Conservation (phyloP, 2,113 vertebrate species). For the Microtus montanus region DNA sequence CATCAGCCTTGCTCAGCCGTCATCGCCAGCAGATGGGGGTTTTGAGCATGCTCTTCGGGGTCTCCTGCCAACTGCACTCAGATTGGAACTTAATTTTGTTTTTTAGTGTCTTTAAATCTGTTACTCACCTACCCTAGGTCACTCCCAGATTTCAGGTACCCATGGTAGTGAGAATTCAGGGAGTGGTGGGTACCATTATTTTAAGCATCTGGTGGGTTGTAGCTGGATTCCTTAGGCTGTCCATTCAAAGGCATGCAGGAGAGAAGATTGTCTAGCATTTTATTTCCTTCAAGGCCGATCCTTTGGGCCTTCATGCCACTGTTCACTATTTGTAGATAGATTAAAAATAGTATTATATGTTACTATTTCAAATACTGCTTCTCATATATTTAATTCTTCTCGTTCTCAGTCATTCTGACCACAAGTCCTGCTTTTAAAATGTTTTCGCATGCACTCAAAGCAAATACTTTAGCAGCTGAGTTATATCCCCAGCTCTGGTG, state of each 20-base stretch:
- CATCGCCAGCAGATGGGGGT: not conserved
- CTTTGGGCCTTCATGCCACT: not conserved
- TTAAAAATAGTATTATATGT: constrained; percentile 1
- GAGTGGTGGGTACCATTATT: not conserved
- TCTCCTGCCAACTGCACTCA: constrained; percentile 28
- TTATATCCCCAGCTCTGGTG: not conserved
- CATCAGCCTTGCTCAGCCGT: not conserved
- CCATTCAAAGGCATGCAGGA: not conserved
- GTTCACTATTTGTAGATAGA: not conserved
- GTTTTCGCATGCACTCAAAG: not conserved
- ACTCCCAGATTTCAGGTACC: not conserved
- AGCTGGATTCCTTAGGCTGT: not conserved
- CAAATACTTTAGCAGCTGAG: not conserved
- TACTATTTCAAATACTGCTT: not conserved
- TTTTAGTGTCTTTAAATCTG: not conserved
- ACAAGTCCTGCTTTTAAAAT: not conserved
- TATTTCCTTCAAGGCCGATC: not conserved
- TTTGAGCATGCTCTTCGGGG: not conserved
- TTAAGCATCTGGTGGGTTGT: not conserved
- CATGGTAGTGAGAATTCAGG: constrained; percentile 12
- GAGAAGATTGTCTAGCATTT: not conserved
- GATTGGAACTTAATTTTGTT: constrained; percentile 8
- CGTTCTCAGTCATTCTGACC: not conserved
- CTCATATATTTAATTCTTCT: not conserved
- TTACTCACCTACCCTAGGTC: not conserved